These are phyloP conservation scores for Rhagoletis pomonella DNA, from an alignment of 1,140 invertebrate species.

Conservation along the genomic window DNA sequence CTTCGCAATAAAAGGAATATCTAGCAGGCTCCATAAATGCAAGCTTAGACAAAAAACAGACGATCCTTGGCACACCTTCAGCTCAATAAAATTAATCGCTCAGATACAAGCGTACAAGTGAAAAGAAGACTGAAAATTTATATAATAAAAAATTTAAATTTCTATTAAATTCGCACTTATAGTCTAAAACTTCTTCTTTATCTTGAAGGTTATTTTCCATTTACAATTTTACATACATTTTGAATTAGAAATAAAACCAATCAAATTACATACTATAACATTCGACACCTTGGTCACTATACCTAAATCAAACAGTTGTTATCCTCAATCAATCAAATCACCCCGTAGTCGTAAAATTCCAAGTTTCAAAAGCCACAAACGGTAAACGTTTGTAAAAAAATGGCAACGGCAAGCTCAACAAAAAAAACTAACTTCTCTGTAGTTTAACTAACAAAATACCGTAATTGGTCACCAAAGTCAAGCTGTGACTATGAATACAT, in stretches of 20 bases:
- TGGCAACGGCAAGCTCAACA: not conserved
- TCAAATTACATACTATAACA: not conserved
- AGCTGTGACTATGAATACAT: not conserved
- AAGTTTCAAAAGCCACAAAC: constrained; percentile 11
- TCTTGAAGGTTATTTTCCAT: not conserved
- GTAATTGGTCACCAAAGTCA: constrained; percentile 41
- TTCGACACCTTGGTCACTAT: constrained; percentile 10
- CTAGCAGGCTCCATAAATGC: too few relatives aligned
- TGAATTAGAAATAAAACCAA: not conserved
- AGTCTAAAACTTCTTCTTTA: not conserved
- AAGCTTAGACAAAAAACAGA: too few relatives aligned
- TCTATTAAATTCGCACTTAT: too few relatives aligned
- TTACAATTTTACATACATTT: not conserved
- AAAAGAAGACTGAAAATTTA: too few relatives aligned
- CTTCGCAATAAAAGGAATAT: too few relatives aligned
- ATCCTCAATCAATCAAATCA: constrained; percentile 3
- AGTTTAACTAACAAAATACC: constrained; percentile 26
- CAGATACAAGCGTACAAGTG: too few relatives aligned
- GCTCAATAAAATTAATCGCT: too few relatives aligned
- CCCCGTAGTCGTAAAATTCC: not conserved
- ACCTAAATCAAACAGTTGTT: constrained; percentile 29
- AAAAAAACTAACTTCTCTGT: constrained; percentile 18
- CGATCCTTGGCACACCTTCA: too few relatives aligned
- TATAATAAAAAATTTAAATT: too few relatives aligned
- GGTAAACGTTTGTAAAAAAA: not conserved